Conservation (phyloP, 2,888 invertebrate species). For the Leptinotarsa juncta region DNA sequence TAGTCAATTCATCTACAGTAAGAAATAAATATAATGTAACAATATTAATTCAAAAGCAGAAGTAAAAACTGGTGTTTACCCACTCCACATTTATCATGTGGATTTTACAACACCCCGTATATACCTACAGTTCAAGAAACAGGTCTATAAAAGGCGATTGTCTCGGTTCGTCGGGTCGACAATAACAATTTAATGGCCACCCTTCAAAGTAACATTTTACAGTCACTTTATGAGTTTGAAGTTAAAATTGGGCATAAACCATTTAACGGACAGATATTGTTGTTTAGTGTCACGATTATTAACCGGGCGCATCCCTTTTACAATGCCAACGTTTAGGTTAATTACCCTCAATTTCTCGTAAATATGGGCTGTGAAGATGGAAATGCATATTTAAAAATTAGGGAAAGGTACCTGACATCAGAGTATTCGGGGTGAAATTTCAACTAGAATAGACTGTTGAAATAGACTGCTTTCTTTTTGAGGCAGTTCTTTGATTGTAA, state of each 20-base stretch:
- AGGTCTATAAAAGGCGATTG: slow-evolving; percentile 35
- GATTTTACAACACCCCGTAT: slow-evolving; percentile 20
- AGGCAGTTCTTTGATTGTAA: no score
- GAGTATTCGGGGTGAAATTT: slow-evolving; percentile 1
- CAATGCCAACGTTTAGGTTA: slow-evolving; percentile 42
- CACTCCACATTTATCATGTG: neutral
- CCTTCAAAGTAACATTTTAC: slow-evolving; percentile 50
- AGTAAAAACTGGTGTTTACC: neutral
- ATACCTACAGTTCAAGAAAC: slow-evolving; percentile 23
- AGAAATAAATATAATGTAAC: no score
- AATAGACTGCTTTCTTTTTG: no score
- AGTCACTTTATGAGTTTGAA: slow-evolving; percentile 46
- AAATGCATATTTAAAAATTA: slow-evolving; percentile 24
- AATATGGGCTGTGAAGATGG: slow-evolving; percentile 30
- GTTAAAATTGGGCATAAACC: slow-evolving; percentile 46
- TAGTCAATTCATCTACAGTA: no score
- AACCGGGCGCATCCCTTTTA: slow-evolving; percentile 35
- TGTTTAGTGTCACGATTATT: slow-evolving; percentile 51
- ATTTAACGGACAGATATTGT: slow-evolving; percentile 49
- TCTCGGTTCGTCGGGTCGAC: slow-evolving; percentile 44
- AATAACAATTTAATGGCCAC: slow-evolving; percentile 51
- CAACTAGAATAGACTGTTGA: neutral
- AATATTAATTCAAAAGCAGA: neutral
- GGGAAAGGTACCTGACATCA: slow-evolving; percentile 13
- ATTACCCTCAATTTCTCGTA: slow-evolving; percentile 41